phyloP scores from a whole-genome alignment of 2,113 vertebrate genomes.

The Saiga tatarica region DNA sequence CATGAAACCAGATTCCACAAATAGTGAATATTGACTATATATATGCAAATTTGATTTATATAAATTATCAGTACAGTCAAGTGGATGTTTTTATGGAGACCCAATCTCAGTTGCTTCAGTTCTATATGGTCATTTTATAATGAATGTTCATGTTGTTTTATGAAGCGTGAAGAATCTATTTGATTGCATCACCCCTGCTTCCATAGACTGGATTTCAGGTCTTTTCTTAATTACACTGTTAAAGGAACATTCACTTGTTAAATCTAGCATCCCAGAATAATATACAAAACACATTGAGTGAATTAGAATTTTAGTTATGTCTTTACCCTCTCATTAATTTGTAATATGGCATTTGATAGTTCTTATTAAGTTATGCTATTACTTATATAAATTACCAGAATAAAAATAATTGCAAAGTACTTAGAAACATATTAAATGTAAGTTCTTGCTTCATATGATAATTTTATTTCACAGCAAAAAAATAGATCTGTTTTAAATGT shows the following conservation, averaged over 20 bases:
- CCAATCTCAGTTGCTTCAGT: neutral
- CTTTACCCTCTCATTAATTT: conserved; percentile 47
- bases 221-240: conserved; percentile 47
- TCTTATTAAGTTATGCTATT: conserved; percentile 36
- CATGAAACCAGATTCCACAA: neutral
- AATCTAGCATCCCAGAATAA: conserved; percentile 45
- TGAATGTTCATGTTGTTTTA: conserved; percentile 8
- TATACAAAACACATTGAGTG: conserved; percentile 25
- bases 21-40: neutral
- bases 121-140: neutral
- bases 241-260: conserved; percentile 45
- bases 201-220: neutral
- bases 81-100: neutral
- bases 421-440: conserved; percentile 54
- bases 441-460: conserved; percentile 26
- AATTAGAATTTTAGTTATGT: conserved; percentile 45
- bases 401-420: conserved; percentile 59
- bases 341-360: conserved; percentile 44
- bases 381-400: conserved; percentile 62
- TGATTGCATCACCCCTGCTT: conserved; percentile 8
- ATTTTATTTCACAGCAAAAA: conserved; percentile 52
- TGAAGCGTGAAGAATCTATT: conserved; percentile 21
- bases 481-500: conserved; percentile 3
- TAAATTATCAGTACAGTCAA: neutral
- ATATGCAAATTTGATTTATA: neutral